Evolutionary conservation across 2,797 vertebrate species (phyloP), one percentile per base, ranked within the genome.

Genomic region (Nyctibius grandis): DNA sequence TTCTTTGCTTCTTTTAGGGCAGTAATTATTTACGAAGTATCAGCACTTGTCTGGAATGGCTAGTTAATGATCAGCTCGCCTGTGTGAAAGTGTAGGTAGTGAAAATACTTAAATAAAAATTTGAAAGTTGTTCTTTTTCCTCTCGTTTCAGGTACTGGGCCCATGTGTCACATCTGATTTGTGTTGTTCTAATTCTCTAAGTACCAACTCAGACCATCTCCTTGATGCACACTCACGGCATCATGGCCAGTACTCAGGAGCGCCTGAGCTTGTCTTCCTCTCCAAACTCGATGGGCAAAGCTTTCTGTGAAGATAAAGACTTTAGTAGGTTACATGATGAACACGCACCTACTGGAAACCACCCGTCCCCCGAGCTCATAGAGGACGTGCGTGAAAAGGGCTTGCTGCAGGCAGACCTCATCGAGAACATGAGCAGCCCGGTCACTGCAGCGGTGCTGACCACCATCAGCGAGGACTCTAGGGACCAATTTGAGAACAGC

Each of bases 401-500:
- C 82, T 95, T 96, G 1, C 67, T 93, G 48, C 98, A 98, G 63
- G 96, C 98, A 5, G 98, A 98, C 92, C 85, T 93, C 25, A 40
- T 92, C 0, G 98, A 98, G 16, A 96, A 84, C 42, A 42, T 85
- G 7, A 98, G 97, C 59, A 99, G 98, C 96, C 98, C 99, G 1
- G 94, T 97, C 9, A 98, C 98, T 93, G 98, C 98, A 2, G 98
- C 99, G 4, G 98, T 98, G 96, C 95, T 99, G 90, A 98, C 96
- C 50, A 98, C 98, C 42, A 33, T 98, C 47, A 99, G 99, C 3
- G 99, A 99, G 97, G 99, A 99, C 97, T 98, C 98, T 11, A 98
- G 99, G 64, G 98, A 99, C 91, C 99, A 99, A 1, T 99, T 99
- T 61, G 99, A 99, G 95, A 99, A 99, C 98, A 99, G 99, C 1